Conservation (phyloP, 1,140 invertebrate genomes). For the Bactericera cockerelli region DNA sequence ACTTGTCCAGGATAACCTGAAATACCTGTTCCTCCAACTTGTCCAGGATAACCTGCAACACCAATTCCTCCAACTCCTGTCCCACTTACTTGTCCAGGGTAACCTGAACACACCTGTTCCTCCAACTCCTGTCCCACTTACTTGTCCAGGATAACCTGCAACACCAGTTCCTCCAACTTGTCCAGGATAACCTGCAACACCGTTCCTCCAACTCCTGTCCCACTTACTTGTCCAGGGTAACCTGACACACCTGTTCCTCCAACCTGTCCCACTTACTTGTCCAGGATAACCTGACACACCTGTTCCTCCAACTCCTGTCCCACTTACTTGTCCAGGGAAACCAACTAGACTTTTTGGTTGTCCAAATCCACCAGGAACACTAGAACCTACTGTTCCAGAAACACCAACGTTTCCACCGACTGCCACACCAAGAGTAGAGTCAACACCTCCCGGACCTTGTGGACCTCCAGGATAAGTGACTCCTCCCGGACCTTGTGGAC, state of each 20-base stretch:
- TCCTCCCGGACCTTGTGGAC: too few species aligned
- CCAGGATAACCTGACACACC: slow-evolving; percentile 14
- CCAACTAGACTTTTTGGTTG: not conserved
- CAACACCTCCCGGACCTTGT: too few species aligned
- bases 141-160: not conserved
- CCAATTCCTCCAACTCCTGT: slow-evolving; percentile 31
- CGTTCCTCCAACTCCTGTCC: slow-evolving; percentile 11
- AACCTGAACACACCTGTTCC: slow-evolving; percentile 13
- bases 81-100: slow-evolving; percentile 6
- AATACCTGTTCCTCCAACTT: too few species aligned
- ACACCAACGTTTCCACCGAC: not conserved
- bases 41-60: too few species aligned
- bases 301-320: slow-evolving; percentile 13
- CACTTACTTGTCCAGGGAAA: slow-evolving; percentile 15
- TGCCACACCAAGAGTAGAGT: too few species aligned
- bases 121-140: slow-evolving; percentile 15
- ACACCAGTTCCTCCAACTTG: slow-evolving; percentile 12
- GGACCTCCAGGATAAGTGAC: too few species aligned
- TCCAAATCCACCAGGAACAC: slow-evolving; percentile 12
- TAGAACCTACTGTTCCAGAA: slow-evolving; percentile 8
- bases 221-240: not conserved
- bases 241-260: not conserved
- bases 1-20: too few species aligned
- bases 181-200: slow-evolving; percentile 8
- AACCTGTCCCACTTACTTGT: not conserved